These are phyloP conservation scores for Leptinotarsa haldemani DNA, from an alignment of 2,888 invertebrate genomes.

Conservation along the genomic window DNA sequence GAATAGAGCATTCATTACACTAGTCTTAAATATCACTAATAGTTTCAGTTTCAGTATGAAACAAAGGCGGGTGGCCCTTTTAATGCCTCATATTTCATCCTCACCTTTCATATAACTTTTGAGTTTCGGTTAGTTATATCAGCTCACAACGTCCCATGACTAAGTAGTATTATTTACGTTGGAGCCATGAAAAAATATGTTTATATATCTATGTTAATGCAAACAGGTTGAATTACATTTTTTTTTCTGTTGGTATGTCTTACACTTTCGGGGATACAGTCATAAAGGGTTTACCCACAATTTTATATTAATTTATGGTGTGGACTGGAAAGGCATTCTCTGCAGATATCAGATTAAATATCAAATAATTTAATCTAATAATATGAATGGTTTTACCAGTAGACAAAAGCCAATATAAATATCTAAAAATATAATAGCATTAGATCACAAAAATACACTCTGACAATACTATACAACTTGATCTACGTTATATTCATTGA, in stretches of 20 bases:
- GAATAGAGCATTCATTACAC: conserved; percentile 9
- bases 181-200: conserved; percentile 26
- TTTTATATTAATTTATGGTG: not conserved
- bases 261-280: conserved; percentile 8
- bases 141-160: conserved; percentile 36
- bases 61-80: conserved; percentile 37
- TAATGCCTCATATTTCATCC: conserved; percentile 36
- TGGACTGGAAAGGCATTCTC: not conserved
- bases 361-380: too few species aligned
- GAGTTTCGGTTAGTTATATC: conserved; percentile 36
- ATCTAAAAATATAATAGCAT: too few species aligned
- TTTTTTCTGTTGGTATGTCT: conserved; percentile 10
- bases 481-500: too few species aligned
- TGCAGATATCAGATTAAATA: too few species aligned
- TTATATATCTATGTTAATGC: conserved; percentile 26
- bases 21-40: conserved; percentile 12
- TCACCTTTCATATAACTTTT: conserved; percentile 29
- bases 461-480: too few species aligned
- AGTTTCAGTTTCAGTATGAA: conserved; percentile 25
- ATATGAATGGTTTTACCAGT: too few species aligned
- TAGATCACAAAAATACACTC: too few species aligned
- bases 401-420: too few species aligned
- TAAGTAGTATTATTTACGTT: conserved; percentile 31
- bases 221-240: conserved; percentile 13
- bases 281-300: not conserved